Conservation (phyloP, 1,140 invertebrate genomes). For the Drusus annulatus region DNA sequence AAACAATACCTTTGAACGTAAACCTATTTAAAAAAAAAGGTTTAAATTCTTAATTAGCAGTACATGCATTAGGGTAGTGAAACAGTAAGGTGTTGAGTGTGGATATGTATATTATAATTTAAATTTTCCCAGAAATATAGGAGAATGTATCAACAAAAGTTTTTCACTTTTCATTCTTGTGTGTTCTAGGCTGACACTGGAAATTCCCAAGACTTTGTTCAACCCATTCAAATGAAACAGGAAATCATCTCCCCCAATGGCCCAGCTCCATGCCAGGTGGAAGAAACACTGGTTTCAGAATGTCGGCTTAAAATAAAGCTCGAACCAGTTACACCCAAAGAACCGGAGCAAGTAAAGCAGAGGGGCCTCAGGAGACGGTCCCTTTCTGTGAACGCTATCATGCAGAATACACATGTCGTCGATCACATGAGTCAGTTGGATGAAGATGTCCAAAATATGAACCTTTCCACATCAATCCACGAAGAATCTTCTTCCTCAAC, state of each 20-base stretch:
- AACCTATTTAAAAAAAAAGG: no score
- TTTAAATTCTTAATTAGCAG: no score
- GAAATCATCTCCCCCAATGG: constrained; percentile 20
- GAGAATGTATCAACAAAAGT: no score
- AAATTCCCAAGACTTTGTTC: background rate
- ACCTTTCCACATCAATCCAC: background rate
- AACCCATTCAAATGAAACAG: constrained; percentile 18
- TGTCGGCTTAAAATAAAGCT: constrained; percentile 40
- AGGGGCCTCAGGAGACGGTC: constrained; percentile 39
- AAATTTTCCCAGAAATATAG: no score
- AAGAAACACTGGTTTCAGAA: background rate
- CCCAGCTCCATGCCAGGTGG: background rate
- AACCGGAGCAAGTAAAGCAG: background rate
- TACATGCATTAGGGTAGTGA: no score
- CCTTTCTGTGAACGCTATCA: constrained; percentile 47
- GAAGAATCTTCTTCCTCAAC: constrained; percentile 7
- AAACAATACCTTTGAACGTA: no score
- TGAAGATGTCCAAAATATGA: constrained; percentile 1
- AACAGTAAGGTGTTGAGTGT: no score
- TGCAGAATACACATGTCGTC: constrained; percentile 25
- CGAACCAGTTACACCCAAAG: constrained; percentile 43
- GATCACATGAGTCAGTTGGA: background rate
- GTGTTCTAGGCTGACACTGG: background rate
- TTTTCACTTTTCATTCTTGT: no score
- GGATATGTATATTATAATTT: no score